A percentile compares a stretch with the other conserved stretches of the same genome.
phyloP scores from a whole-genome alignment of 2,888 invertebrate genomes.

The Idaea aversata region DNA sequence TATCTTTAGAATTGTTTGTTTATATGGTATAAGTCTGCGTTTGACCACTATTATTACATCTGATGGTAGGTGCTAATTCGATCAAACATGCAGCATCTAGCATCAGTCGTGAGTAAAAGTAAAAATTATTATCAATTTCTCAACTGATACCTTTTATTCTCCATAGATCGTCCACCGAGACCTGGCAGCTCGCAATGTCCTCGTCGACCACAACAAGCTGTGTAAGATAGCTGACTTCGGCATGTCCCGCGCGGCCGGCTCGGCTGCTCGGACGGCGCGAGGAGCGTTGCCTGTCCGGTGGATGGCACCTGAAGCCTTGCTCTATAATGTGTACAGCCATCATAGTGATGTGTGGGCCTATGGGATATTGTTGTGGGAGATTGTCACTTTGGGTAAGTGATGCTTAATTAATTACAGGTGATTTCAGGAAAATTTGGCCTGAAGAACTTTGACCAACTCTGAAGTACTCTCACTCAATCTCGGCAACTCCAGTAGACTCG shows the following conservation, averaged over 20 bases:
- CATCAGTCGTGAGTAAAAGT: too few relatives aligned
- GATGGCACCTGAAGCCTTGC: slow-evolving; percentile 93
- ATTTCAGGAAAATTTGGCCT: too few relatives aligned
- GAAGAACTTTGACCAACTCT: too few relatives aligned
- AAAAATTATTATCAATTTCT: too few relatives aligned
- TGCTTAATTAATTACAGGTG: too few relatives aligned
- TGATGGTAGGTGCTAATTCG: too few relatives aligned
- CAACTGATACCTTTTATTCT: background rate
- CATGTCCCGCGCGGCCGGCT: slow-evolving; percentile 85
- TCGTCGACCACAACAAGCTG: slow-evolving; percentile 91
- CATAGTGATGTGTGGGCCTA: slow-evolving; percentile 94
- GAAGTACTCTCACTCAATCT: too few relatives aligned
- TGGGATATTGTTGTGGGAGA: slow-evolving; percentile 93
- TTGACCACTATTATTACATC: too few relatives aligned
- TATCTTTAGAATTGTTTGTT: too few relatives aligned
- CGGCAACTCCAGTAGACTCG: too few relatives aligned
- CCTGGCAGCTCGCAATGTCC: slow-evolving; percentile 89
- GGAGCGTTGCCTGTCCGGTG: slow-evolving; percentile 87
- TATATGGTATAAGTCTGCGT: too few relatives aligned
- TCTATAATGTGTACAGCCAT: slow-evolving; percentile 88
- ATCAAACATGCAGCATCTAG: too few relatives aligned
- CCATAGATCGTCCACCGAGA: slow-evolving; percentile 91
- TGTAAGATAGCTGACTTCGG: slow-evolving; percentile 95
- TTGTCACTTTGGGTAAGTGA: slow-evolving; percentile 87
- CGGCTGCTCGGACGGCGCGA: slow-evolving; percentile 65